These are phyloP conservation scores for Philypnodon macrostomus DNA, from an alignment of 2,797 vertebrate genomes.

Conservation along the genomic window DNA sequence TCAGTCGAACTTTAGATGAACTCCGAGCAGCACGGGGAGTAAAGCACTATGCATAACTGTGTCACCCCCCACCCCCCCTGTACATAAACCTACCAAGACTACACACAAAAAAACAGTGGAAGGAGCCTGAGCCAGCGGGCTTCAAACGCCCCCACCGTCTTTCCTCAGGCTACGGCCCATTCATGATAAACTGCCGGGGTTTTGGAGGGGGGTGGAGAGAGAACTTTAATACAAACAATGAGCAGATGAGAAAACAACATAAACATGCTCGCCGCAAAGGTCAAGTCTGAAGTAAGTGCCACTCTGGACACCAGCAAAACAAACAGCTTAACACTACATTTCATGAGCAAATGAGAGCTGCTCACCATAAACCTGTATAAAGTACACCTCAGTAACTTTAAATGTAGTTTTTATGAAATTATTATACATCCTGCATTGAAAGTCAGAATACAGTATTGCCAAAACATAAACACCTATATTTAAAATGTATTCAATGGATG, in stretches of 20 bases:
- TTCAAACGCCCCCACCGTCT: slow-evolving; percentile 70
- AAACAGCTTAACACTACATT: slow-evolving; percentile 46
- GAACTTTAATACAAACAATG: slow-evolving; percentile 73
- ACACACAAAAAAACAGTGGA: slow-evolving; percentile 67
- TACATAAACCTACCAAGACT: slow-evolving; percentile 49
- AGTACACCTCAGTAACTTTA: too few species aligned
- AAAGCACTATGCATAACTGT: slow-evolving; percentile 71
- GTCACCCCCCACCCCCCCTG: slow-evolving; percentile 45
- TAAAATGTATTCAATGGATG: too few species aligned
- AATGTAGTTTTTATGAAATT: too few species aligned
- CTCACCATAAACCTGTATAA: too few species aligned
- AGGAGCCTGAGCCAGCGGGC: slow-evolving; percentile 62
- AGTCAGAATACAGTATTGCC: too few species aligned
- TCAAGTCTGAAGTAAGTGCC: slow-evolving; percentile 56
- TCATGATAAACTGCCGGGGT: slow-evolving; percentile 67
- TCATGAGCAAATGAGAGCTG: too few species aligned
- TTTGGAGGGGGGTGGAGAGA: slow-evolving; percentile 38
- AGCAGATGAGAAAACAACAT: slow-evolving; percentile 57
- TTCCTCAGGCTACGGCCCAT: slow-evolving; percentile 72
- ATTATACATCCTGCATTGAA: too few species aligned
- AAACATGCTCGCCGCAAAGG: slow-evolving; percentile 56
- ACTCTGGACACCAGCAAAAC: slow-evolving; percentile 45
- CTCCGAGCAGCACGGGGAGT: slow-evolving; percentile 79
- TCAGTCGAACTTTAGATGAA: slow-evolving; percentile 96
- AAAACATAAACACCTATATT: too few species aligned